Conservation (phyloP, 2,113 vertebrate genomes). For the Channa argus region DNA sequence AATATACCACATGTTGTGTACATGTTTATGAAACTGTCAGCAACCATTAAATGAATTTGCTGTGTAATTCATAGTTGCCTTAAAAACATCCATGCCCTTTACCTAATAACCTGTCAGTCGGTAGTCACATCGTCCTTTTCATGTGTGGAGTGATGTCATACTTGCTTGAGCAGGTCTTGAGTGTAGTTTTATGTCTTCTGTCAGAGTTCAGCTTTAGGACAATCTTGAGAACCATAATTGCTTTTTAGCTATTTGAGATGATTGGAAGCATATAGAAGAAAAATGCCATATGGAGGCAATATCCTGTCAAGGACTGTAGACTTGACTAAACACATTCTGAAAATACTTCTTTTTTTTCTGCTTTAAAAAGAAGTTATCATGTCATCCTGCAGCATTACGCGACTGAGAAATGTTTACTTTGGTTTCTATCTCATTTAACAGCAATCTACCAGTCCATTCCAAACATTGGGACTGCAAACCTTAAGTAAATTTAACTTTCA, state of each 20-base stretch:
- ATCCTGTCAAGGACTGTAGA: slow-evolving; percentile 43
- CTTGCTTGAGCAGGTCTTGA: slow-evolving; percentile 19
- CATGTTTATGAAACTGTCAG: slow-evolving; percentile 14
- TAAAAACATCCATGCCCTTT: not conserved
- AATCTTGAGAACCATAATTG: slow-evolving; percentile 51
- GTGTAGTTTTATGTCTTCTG: slow-evolving; percentile 28
- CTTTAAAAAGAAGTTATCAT: slow-evolving; percentile 23
- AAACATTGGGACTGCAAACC: slow-evolving; percentile 46
- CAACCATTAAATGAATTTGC: not conserved
- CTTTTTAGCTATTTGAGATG: slow-evolving; percentile 55
- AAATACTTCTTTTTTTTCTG: slow-evolving; percentile 14
- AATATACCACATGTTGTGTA: slow-evolving; percentile 2
- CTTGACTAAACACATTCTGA: slow-evolving; percentile 33
- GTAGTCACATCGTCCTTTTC: not conserved
- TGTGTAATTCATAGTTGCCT: slow-evolving; percentile 9
- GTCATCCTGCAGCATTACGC: slow-evolving; percentile 19
- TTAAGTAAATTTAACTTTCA: slow-evolving; percentile 52
- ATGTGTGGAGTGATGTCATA: slow-evolving; percentile 42
- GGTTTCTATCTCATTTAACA: slow-evolving; percentile 38
- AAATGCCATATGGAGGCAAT: slow-evolving; percentile 68
- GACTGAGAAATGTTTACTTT: slow-evolving; percentile 44
- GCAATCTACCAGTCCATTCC: not conserved
- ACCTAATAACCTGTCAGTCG: slow-evolving; percentile 3
- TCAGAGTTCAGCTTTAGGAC: slow-evolving; percentile 45
- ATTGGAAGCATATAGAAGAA: slow-evolving; percentile 62